phyloP scores from a whole-genome alignment of 2,888 invertebrate genomes.

The Acrocera orbiculus region DNA sequence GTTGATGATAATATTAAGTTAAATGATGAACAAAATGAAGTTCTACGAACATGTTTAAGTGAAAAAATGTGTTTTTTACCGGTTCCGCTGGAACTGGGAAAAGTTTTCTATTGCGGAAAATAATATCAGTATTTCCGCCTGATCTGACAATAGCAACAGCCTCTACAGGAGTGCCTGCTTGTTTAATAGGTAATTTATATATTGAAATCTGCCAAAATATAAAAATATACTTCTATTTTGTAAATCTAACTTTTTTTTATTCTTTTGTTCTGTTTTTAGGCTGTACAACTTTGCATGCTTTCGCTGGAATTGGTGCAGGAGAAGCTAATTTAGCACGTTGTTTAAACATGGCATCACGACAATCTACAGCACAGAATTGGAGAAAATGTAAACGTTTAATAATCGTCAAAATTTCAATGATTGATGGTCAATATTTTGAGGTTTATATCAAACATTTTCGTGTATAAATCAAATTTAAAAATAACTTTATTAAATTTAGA shows the following conservation, averaged over 20 bases:
- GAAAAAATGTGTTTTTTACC: constrained; percentile 72
- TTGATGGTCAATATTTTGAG: constrained; percentile 79
- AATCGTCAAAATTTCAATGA: constrained; percentile 95
- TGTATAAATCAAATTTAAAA: no score
- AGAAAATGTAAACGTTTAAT: constrained; percentile 74
- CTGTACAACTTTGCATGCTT: constrained; percentile 84
- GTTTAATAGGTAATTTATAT: constrained; percentile 86
- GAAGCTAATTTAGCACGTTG: constrained; percentile 52
- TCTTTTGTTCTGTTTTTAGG: no score
- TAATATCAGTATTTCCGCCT: constrained; percentile 75
- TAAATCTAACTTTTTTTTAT: no score
- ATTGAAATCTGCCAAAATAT: no score
- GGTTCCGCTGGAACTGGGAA: constrained; percentile 94
- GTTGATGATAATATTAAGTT: constrained; percentile 29
- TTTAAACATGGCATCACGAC: constrained; percentile 47
- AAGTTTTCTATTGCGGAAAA: constrained; percentile 68
- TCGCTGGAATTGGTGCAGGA: constrained; percentile 82
- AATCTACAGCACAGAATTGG: constrained; percentile 49
- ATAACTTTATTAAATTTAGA: no score
- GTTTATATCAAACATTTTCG: no score
- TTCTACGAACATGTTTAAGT: constrained; percentile 56
- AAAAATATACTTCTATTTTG: no score
- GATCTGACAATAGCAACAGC: constrained; percentile 81
- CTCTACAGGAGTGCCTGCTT: constrained; percentile 94
- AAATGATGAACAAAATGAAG: constrained; percentile 45